These are phyloP conservation scores for Acipenser transmontanus DNA, from an alignment of 2,797 vertebrate genomes.

Conservation along the genomic window DNA sequence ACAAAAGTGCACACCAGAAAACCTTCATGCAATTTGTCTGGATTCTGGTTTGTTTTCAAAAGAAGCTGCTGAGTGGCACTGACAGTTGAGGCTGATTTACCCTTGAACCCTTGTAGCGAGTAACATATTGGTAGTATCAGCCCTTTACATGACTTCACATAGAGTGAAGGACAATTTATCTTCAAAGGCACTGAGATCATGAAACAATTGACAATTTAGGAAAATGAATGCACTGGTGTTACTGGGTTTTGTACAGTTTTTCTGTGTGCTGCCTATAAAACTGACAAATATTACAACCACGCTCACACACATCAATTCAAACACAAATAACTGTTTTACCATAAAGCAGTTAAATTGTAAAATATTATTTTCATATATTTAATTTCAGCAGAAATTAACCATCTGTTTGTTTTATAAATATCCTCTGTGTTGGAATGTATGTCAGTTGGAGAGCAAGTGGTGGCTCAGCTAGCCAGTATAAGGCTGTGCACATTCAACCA, in stretches of 20 bases:
- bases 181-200: not conserved
- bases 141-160: constrained; percentile 17
- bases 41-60: constrained; percentile 22
- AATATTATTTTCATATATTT: too few relatives aligned
- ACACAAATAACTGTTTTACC: too few relatives aligned
- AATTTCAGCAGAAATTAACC: too few relatives aligned
- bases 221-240: constrained; percentile 30
- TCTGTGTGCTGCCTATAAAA: constrained; percentile 17
- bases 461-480: too few relatives aligned
- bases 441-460: too few relatives aligned
- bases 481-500: too few relatives aligned
- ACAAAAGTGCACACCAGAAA: constrained; percentile 13
- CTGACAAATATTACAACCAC: not conserved
- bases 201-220: too few relatives aligned
- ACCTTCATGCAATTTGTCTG: constrained; percentile 5
- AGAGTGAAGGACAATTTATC: constrained; percentile 18
- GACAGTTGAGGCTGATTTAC: constrained; percentile 9
- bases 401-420: too few relatives aligned
- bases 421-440: too few relatives aligned
- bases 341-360: too few relatives aligned
- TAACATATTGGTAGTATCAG: constrained; percentile 14
- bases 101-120: not conserved
- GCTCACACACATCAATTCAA: too few relatives aligned
- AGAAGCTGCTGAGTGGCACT: constrained; percentile 16
- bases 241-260: constrained; percentile 39